Evolutionary conservation across 2,888 invertebrate species (phyloP), one percentile per base, ranked within the genome.

Genomic region (Endomychus coccineus): DNA sequence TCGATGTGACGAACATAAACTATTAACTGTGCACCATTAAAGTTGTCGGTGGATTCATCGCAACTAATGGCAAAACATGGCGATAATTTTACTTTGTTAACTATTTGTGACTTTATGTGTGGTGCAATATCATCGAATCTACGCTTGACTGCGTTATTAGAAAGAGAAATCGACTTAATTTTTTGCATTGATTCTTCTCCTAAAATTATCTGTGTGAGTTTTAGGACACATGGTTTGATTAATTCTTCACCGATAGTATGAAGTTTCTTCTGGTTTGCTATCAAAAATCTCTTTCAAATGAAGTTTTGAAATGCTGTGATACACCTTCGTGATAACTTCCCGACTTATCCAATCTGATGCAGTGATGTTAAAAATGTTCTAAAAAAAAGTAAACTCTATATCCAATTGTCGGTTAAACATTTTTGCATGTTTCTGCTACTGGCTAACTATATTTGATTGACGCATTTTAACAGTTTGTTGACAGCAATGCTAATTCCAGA

Each of bases 241-340:
- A 36, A 17, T 6, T 39, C 17, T 27, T 42, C 36, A 5, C 35
- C 39, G 23, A 42, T 40, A 10, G 39, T 42, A 17, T 40, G 39
- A 36, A 42, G 41, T 46, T 44, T 40, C 31, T 46, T 46, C 38
- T 46, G 36, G 19, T 44, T 42, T 27, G 46, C 40, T 41, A 44
- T 46, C 34, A 40, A 16, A 30, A 30, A 30, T 10, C 5, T 7
- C 9, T 11, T 27, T 27, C 15, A 12, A 12, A 15, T 27, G 3
- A 27, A 12, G 27, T 12, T 27, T 12, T 14, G 5, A 27, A 3
- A 14, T 27, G 27, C 13, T 27, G 24, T 24, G 24, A n/a, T n/a
- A n/a, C n/a, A n/a, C n/a, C n/a, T n/a, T n/a, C n/a, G n/a, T n/a
- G n/a, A n/a, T n/a, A n/a, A n/a, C n/a, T n/a, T n/a, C n/a, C n/a